phyloP scores from a whole-genome alignment of 2,113 vertebrate species.

The Heliornis fulica region DNA sequence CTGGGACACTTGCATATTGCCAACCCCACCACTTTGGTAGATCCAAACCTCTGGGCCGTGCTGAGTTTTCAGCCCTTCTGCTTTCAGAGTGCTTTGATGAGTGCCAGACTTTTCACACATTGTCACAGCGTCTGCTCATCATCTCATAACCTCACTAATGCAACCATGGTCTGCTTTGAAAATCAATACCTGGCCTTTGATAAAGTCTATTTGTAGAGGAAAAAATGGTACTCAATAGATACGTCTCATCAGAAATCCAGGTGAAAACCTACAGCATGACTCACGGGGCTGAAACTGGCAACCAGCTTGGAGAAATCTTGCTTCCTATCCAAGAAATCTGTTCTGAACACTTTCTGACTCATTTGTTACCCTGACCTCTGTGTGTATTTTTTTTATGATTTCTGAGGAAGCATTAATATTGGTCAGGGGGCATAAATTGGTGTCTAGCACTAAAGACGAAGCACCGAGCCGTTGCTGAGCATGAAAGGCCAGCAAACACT shows the following conservation, averaged over 20 bases:
- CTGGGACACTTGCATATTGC: background rate
- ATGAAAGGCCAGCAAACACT: background rate
- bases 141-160: background rate
- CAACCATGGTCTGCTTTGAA: background rate
- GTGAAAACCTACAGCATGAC: background rate
- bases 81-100: background rate
- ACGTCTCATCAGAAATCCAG: background rate
- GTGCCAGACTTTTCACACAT: background rate
- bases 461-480: background rate
- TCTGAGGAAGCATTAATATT: background rate
- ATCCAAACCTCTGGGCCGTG: background rate
- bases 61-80: background rate
- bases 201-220: background rate
- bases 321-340: background rate
- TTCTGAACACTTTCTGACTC: background rate
- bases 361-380: background rate
- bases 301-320: background rate
- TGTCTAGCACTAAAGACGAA: background rate
- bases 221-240: background rate
- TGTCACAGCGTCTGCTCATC: background rate
- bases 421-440: background rate
- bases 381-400: background rate
- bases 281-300: background rate
- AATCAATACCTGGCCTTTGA: background rate
- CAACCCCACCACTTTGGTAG: background rate